Evolutionary conservation across 2,888 invertebrate species (phyloP).

Genomic region (Orgyia antiqua): DNA sequence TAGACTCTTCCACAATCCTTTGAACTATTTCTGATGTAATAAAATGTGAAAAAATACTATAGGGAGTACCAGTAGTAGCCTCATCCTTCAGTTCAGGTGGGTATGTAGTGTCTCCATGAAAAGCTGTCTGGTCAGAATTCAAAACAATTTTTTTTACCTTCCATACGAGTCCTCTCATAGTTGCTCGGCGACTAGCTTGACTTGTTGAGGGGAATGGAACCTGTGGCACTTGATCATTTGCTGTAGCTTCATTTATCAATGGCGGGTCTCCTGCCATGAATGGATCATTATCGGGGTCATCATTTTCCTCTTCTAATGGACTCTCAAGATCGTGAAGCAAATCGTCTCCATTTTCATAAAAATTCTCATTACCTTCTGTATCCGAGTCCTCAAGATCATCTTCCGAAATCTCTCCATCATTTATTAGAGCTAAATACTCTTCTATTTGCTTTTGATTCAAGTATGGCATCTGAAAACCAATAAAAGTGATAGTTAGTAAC

Average conservation of each 20-base stretch:
- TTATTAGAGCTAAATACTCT: conserved; percentile 31
- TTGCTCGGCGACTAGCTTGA: conserved; percentile 32
- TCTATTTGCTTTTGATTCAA: conserved; percentile 30
- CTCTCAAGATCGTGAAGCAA: conserved; percentile 31
- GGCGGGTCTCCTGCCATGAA: conserved; percentile 27
- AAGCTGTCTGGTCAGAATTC: conserved; percentile 35
- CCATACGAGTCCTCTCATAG: conserved; percentile 30
- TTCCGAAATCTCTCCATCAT: conserved; percentile 30
- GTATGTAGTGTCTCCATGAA: conserved; percentile 32
- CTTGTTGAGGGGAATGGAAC: conserved; percentile 31
- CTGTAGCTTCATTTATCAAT: conserved; percentile 28
- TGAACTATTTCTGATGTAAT: conserved; percentile 27
- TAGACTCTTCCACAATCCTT: conserved; percentile 24
- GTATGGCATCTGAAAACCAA: conserved; percentile 25
- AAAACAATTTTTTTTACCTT: conserved; percentile 32
- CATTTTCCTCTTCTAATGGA: conserved; percentile 28
- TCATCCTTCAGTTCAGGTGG: conserved; percentile 33
- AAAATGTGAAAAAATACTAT: conserved; percentile 21
- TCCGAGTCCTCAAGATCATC: conserved; percentile 33
- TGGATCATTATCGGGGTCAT: conserved; percentile 28
- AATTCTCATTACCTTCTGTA: conserved; percentile 28
- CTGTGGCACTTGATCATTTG: conserved; percentile 29
- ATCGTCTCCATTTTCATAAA: conserved; percentile 31
- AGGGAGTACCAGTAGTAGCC: conserved; percentile 28
- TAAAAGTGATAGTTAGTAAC: conserved; percentile 20